Percentiles rank a stretch among this genome's conserved stretches.
These are phyloP conservation scores for Coenobita brevimanus DNA, from an alignment of 1,140 invertebrate species.

Conservation along the genomic window DNA sequence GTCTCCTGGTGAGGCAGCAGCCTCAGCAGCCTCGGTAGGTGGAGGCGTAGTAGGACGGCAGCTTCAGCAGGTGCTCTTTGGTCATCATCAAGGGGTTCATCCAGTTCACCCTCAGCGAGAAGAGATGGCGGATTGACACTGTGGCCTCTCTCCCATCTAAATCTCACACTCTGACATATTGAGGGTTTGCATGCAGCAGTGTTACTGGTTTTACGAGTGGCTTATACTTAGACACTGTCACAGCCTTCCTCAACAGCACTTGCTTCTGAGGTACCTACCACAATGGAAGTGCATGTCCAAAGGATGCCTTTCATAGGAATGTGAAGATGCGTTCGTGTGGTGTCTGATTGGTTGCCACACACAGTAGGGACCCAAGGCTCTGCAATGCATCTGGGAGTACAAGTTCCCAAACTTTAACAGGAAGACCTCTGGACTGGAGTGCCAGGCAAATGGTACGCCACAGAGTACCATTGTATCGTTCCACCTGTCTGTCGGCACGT, in stretches of 20 bases:
- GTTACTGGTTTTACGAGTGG: no score
- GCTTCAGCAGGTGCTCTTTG: no score
- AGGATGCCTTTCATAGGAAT: conserved; percentile 6
- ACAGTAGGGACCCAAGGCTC: not conserved
- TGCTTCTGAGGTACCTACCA: not conserved
- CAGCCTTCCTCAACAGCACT: conserved; percentile 16
- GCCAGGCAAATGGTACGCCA: not conserved
- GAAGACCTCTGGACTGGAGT: not conserved
- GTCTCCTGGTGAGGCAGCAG: no score
- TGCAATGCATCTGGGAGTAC: not conserved
- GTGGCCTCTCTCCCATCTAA: no score
- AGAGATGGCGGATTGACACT: no score
- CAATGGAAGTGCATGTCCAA: not conserved
- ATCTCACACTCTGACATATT: no score
- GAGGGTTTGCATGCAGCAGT: no score
- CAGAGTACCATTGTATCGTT: not conserved
- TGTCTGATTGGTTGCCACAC: not conserved
- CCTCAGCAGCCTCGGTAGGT: no score
- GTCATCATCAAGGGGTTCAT: no score
- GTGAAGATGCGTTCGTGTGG: not conserved
- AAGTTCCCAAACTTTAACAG: not conserved
- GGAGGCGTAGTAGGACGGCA: no score
- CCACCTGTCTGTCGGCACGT: not conserved
- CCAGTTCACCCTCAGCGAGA: no score
- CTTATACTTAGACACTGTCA: not conserved